These are phyloP conservation scores for Euproctis similis DNA, from an alignment of 2,888 invertebrate genomes.

Conservation along the genomic window DNA sequence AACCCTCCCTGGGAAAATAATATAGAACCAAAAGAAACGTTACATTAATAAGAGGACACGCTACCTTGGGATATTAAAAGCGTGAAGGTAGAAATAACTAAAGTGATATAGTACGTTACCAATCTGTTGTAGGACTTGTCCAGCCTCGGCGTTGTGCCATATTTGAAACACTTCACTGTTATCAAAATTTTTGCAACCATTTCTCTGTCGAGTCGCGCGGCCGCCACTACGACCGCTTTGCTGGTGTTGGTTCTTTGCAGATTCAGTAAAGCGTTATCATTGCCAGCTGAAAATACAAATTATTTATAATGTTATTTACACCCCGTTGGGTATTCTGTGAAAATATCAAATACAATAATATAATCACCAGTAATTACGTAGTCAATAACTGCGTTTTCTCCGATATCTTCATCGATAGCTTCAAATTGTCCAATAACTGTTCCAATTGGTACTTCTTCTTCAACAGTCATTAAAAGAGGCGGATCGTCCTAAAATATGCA, in stretches of 20 bases:
- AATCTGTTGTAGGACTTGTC: conserved; percentile 78
- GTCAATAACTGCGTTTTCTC: conserved; percentile 83
- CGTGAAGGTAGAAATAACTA: too few relatives aligned
- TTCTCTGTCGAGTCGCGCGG: conserved; percentile 81
- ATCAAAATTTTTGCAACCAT: conserved; percentile 69
- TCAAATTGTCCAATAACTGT: conserved; percentile 80
- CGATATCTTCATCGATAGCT: conserved; percentile 85
- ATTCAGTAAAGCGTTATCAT: conserved; percentile 78
- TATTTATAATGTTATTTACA: not conserved
- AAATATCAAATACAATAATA: too few relatives aligned
- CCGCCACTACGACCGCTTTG: conserved; percentile 77
- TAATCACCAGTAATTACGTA: conserved; percentile 81
- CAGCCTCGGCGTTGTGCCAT: conserved; percentile 48
- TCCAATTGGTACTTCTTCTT: conserved; percentile 81
- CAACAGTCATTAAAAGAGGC: conserved; percentile 77
- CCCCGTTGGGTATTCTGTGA: too few relatives aligned
- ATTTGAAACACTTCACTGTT: conserved; percentile 83
- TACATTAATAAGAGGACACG: too few relatives aligned
- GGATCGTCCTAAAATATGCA: conserved; percentile 81
- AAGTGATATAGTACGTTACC: too few relatives aligned
- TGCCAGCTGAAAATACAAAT: conserved; percentile 82
- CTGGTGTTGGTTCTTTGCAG: conserved; percentile 80
- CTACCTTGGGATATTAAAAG: too few relatives aligned
- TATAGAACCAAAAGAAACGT: too few relatives aligned
- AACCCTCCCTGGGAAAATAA: too few relatives aligned